Evolutionary conservation across 2,888 invertebrate genomes (phyloP).

Genomic region (Rhamnusium bicolor): DNA sequence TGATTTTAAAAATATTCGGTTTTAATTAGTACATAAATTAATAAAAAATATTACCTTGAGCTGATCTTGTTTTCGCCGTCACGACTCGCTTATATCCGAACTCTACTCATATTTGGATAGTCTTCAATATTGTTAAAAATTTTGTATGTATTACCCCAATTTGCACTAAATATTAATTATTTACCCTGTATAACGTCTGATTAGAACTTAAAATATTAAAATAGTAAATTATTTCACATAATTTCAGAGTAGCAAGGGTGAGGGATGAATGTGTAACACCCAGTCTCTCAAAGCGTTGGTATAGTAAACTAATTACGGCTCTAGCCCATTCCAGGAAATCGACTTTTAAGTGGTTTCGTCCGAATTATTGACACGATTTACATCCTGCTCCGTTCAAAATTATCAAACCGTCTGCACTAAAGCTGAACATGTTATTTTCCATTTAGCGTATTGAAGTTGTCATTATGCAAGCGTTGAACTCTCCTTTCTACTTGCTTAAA

Average conservation of each 20-base stretch:
- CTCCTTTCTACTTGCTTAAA: conserved; percentile 27
- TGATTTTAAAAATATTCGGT: too few relatives aligned
- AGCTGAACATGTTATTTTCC: neutral
- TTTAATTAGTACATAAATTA: too few relatives aligned
- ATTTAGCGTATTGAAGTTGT: conserved; percentile 3
- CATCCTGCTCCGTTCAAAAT: neutral
- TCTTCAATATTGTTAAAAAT: too few relatives aligned
- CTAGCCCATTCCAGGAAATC: neutral
- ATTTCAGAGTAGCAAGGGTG: neutral
- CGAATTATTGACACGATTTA: neutral
- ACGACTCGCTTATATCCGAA: too few relatives aligned
- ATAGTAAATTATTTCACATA: neutral
- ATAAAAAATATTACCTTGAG: too few relatives aligned
- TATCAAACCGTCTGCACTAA: neutral
- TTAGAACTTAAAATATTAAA: neutral
- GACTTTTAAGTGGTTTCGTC: conserved; percentile 1
- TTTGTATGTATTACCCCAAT: too few relatives aligned
- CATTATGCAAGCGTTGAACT: conserved; percentile 31
- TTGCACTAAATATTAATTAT: too few relatives aligned
- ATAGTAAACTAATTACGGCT: neutral
- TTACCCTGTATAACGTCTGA: neutral
- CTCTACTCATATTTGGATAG: too few relatives aligned
- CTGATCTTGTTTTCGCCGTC: too few relatives aligned
- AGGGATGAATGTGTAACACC: neutral
- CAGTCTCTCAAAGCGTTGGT: neutral